Evolutionary conservation across 2,113 vertebrate genomes (phyloP).

Genomic region (Austrofundulus limnaeus): DNA sequence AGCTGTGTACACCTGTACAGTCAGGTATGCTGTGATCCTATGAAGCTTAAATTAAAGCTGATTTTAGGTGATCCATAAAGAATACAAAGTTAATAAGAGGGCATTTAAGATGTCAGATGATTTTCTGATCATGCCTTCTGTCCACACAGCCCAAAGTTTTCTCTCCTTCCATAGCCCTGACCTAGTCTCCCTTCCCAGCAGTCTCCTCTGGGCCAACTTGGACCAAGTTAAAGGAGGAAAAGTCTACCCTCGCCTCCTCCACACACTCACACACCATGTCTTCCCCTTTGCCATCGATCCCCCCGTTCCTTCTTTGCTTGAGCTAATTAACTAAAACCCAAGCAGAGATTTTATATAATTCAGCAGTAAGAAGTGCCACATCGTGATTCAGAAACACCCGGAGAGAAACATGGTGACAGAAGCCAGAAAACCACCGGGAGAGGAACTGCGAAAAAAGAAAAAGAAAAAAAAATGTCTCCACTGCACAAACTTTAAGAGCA

Average conservation of each 20-base stretch:
- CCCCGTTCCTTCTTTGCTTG: slow-evolving; percentile 32
- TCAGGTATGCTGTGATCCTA: not conserved
- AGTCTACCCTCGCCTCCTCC: slow-evolving; percentile 48
- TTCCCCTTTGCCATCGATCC: slow-evolving; percentile 48
- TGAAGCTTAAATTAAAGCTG: not conserved
- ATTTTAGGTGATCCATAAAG: slow-evolving; percentile 26
- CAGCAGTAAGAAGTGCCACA: slow-evolving; percentile 64
- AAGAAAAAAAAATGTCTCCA: slow-evolving; percentile 35
- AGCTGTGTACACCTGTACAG: not conserved
- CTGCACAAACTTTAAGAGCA: slow-evolving; percentile 22
- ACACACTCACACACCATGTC: slow-evolving; percentile 22
- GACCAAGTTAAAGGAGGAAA: slow-evolving; percentile 73
- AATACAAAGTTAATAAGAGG: slow-evolving; percentile 26
- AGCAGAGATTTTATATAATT: slow-evolving; percentile 77
- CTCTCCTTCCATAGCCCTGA: slow-evolving; percentile 46
- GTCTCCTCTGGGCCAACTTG: slow-evolving; percentile 72
- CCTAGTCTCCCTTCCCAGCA: slow-evolving; percentile 46
- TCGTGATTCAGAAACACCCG: slow-evolving; percentile 63
- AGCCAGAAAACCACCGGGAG: slow-evolving; percentile 59
- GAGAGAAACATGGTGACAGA: slow-evolving; percentile 54
- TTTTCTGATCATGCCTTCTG: slow-evolving; percentile 30
- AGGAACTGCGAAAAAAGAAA: slow-evolving; percentile 28
- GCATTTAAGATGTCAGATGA: slow-evolving; percentile 26
- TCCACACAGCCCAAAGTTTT: slow-evolving; percentile 44
- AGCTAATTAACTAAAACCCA: slow-evolving; percentile 76